Evolutionary conservation across 2,113 vertebrate species (phyloP).

Genomic region (Numenius arquata): DNA sequence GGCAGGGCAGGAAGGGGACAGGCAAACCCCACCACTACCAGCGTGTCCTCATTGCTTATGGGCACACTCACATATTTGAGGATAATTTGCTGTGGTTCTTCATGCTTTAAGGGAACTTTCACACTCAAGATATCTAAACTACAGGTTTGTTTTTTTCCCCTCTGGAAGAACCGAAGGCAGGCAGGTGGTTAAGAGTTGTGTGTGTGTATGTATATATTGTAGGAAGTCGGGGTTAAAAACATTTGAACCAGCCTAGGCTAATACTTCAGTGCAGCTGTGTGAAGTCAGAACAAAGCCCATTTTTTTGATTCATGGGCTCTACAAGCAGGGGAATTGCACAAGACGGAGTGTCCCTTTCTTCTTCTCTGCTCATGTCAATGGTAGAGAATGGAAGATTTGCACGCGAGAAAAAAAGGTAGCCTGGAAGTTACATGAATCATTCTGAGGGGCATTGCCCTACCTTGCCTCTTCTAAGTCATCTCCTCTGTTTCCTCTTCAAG

Average conservation of each 20-base stretch:
- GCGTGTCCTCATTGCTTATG: neutral
- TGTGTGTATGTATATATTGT: neutral
- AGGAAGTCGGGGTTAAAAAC: neutral
- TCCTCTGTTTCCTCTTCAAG: conserved; percentile 59
- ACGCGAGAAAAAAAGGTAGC: neutral
- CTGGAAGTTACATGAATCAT: conserved; percentile 19
- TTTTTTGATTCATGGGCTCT: neutral
- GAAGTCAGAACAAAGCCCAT: neutral
- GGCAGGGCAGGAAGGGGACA: neutral
- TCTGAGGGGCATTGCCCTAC: conserved; percentile 33
- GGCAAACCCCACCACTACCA: too few relatives aligned
- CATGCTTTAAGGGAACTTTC: neutral
- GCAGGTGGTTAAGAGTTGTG: neutral
- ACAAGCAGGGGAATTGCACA: neutral
- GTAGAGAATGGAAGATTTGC: neutral
- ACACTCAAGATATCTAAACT: neutral
- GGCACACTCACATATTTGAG: neutral
- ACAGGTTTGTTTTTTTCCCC: neutral
- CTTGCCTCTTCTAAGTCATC: conserved; percentile 57
- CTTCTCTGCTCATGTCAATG: neutral
- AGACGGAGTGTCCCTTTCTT: neutral
- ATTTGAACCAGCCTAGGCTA: neutral
- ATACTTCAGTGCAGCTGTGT: neutral
- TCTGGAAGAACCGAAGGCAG: neutral
- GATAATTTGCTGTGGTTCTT: neutral